These are phyloP conservation scores for Stenopsyche tienmushanensis DNA, from an alignment of 1,140 invertebrate species.

Conservation along the genomic window DNA sequence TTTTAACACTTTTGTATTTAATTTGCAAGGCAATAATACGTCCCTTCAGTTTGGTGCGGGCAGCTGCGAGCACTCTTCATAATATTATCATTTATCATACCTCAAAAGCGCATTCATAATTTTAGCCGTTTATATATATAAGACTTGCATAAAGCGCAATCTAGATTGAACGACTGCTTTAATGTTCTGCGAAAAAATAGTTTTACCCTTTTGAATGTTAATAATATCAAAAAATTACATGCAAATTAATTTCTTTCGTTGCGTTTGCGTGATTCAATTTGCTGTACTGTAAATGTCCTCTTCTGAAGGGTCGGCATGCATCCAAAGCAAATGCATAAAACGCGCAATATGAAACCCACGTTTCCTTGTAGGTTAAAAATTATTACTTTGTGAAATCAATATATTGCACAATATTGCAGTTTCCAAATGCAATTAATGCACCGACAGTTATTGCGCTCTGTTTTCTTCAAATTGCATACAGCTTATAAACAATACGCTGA, in stretches of 20 bases:
- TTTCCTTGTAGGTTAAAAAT: too few species aligned
- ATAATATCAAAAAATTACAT: background rate
- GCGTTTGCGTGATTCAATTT: too few species aligned
- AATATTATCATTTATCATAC: background rate
- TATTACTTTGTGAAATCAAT: too few species aligned
- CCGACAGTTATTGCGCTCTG: slow-evolving; percentile 24
- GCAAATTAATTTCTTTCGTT: background rate
- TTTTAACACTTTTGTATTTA: background rate
- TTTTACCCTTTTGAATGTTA: background rate
- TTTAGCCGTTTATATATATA: background rate
- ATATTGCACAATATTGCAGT: too few species aligned
- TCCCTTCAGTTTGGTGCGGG: background rate
- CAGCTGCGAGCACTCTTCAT: background rate
- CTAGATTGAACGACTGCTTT: background rate
- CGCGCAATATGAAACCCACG: too few species aligned
- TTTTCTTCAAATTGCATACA: slow-evolving; percentile 22
- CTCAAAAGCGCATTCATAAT: background rate
- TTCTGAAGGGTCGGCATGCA: too few species aligned
- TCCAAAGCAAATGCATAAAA: too few species aligned
- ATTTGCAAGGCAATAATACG: too few species aligned
- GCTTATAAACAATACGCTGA: slow-evolving; percentile 11
- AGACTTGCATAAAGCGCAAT: background rate
- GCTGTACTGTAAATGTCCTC: too few species aligned
- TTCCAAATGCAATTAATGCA: slow-evolving; percentile 24
- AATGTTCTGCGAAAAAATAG: background rate